Percentiles rank a stretch among this genome's conserved stretches.
Evolutionary conservation across 2,113 vertebrate genomes (phyloP).

Genomic region (Nannobrachium achirus): DNA sequence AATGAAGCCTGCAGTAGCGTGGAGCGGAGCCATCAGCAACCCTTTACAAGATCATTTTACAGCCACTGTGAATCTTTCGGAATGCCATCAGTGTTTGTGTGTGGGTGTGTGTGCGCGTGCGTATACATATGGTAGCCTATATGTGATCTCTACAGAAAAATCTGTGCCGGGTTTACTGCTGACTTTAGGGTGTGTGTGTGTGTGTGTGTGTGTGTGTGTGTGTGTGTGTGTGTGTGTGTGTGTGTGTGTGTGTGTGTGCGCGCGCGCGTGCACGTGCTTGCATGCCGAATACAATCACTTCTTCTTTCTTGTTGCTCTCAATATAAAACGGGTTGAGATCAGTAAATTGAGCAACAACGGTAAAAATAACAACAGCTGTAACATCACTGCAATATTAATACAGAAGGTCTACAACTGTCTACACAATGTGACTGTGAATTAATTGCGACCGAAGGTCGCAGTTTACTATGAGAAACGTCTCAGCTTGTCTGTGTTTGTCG

Average conservation of each 20-base stretch:
- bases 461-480: no score
- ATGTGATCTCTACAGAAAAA: background rate
- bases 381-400: no score
- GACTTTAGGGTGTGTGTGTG: slow-evolving; percentile 30
- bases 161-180: slow-evolving; percentile 33
- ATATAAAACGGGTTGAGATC: slow-evolving; percentile 9
- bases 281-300: slow-evolving; percentile 27
- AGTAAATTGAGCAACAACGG: slow-evolving; percentile 26
- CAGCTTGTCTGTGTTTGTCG: no score
- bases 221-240: background rate
- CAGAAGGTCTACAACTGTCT: no score
- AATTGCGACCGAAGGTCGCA: no score
- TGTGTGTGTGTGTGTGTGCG: background rate
- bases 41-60: slow-evolving; percentile 70
- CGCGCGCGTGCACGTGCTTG: background rate
- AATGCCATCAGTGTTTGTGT: slow-evolving; percentile 43
- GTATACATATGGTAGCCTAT: background rate
- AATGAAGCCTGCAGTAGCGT: slow-evolving; percentile 66
- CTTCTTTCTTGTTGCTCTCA: slow-evolving; percentile 13
- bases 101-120: background rate
- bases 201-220: slow-evolving; percentile 36
- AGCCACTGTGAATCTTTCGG: slow-evolving; percentile 55
- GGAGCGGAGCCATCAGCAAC: slow-evolving; percentile 19
- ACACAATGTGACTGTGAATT: no score
- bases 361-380: background rate